Evolutionary conservation across 2,888 invertebrate species (phyloP).

Genomic region (Hemistola chrysoprasaria): DNA sequence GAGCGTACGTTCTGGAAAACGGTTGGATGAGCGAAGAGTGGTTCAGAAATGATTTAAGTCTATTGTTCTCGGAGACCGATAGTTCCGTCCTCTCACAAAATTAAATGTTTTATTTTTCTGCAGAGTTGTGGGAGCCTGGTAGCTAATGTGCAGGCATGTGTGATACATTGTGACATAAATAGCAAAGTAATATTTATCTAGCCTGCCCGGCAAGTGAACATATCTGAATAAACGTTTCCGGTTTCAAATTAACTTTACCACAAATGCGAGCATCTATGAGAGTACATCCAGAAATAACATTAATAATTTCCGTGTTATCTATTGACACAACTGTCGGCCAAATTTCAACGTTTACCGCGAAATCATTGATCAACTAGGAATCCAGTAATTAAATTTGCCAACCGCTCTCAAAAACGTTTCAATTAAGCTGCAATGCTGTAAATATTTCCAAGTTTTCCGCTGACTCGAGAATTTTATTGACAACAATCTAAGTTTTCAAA

Average conservation of each 20-base stretch:
- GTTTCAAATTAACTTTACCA: no score
- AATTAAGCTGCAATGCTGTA: slow-evolving; percentile 28
- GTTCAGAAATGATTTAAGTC: slow-evolving; percentile 41
- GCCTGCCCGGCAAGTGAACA: no score
- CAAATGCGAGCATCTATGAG: no score
- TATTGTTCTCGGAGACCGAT: slow-evolving; percentile 36
- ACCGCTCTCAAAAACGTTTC: slow-evolving; percentile 26
- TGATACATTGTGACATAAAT: neutral
- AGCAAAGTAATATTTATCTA: no score
- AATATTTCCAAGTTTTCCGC: slow-evolving; percentile 35
- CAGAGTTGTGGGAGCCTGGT: slow-evolving; percentile 13
- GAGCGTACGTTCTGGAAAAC: slow-evolving; percentile 25
- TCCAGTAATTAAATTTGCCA: slow-evolving; percentile 31
- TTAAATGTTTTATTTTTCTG: slow-evolving; percentile 25
- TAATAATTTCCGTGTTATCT: slow-evolving; percentile 4
- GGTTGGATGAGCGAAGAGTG: slow-evolving; percentile 30
- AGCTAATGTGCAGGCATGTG: slow-evolving; percentile 1
- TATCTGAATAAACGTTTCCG: no score
- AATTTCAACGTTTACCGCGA: slow-evolving; percentile 16
- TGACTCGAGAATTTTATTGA: slow-evolving; percentile 36
- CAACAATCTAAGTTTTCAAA: slow-evolving; percentile 15
- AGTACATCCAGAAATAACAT: slow-evolving; percentile 1
- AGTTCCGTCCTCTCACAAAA: slow-evolving; percentile 23
- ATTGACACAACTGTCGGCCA: slow-evolving; percentile 1
- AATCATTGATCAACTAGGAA: slow-evolving; percentile 27